Evolutionary conservation across 2,888 invertebrate genomes (phyloP), one percentile per base, ranked within the genome.

Genomic region (Gymnocheta viridis): DNA sequence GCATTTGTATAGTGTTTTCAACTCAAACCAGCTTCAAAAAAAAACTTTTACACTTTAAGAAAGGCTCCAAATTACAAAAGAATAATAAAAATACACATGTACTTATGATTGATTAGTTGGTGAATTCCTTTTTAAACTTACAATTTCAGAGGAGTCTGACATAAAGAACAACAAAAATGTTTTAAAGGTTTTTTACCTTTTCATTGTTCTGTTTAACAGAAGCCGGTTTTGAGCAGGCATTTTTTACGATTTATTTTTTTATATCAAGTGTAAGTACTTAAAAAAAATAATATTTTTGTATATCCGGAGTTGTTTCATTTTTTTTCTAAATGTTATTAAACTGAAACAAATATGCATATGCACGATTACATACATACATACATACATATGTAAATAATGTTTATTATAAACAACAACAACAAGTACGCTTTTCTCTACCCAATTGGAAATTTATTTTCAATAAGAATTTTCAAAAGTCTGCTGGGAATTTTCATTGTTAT

Each of bases 51-150:
- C 32, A 5, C 7, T 14, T 2, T 3, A n/a, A 5, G 32, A 29
- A 29, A 58, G 4, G 9, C 7, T 2, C 10, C 2, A 29, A 56
- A 29, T 17, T n/a, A n/a, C n/a, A 19, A 24, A 24, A 24, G 9
- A 67, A 67, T n/a, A 56, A 76, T 58, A 51, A 67, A 67, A 4
- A 41, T 41, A 32, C 7, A 7, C 1, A 32, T 4, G 32, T 32
- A 5, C n/a, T n/a, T 60, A 69, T 82, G 82, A 82, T 79, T 79
- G 78, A 82, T 82, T 82, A 58, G 79, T 79, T 79, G 19, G 10
- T 14, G 64, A 74, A 64, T 64, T 74, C 27, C 69, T 58, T 79
- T 73, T 35, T 76, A 27, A 54, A 70, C 27, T 78, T 12, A 35
- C n/a, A n/a, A n/a, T 49, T 44, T n/a, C 73, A 66, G 32, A 19